Evolutionary conservation across 2,797 vertebrate genomes (phyloP).

Genomic region (Alauda arvensis): DNA sequence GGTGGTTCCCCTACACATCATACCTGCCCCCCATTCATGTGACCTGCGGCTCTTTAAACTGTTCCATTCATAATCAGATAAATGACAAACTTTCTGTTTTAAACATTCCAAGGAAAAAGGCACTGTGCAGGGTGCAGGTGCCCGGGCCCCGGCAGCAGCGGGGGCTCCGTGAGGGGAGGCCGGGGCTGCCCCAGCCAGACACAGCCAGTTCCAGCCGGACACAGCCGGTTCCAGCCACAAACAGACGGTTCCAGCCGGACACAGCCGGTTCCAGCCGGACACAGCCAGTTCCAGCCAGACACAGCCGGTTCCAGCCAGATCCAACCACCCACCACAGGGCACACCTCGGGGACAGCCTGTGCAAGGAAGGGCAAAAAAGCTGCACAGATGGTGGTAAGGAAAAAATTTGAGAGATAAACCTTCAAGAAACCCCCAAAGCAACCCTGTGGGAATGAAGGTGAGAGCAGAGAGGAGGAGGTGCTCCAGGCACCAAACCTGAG

Average conservation of each 20-base stretch:
- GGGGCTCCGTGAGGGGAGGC: neutral
- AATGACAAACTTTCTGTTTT: neutral
- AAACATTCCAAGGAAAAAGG: neutral
- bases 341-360: accelerated
- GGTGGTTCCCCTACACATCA: neutral
- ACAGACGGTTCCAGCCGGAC: neutral
- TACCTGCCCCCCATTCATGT: neutral
- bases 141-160: accelerated
- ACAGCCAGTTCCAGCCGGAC: neutral
- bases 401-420: neutral
- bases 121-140: accelerated
- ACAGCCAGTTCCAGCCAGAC: neutral
- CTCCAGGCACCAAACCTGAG: neutral
- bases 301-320: neutral
- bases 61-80: neutral
- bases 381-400: neutral
- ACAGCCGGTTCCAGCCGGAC: neutral
- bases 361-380: accelerated
- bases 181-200: accelerated
- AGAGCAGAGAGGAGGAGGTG: neutral
- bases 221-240: neutral
- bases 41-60: neutral
- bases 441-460: accelerated
- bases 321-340: accelerated
- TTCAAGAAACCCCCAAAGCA: neutral